phyloP scores from a whole-genome alignment of 1,140 invertebrate species.

The Calycopis cecrops region DNA sequence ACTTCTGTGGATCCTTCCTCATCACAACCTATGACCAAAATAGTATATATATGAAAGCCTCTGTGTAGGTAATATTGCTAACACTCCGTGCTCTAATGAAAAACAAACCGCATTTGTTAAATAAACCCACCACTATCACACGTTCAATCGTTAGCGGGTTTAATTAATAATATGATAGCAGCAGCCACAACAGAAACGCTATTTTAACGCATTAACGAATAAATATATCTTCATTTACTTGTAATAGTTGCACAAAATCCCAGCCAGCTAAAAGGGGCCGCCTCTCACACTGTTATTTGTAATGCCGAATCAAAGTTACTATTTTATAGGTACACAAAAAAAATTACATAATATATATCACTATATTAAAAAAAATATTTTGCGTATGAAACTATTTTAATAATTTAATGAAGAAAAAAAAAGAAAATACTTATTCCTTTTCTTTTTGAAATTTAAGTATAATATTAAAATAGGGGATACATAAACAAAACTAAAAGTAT shows the following conservation, averaged over 20 bases:
- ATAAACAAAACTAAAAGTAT: too few species aligned
- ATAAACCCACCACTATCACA: background rate
- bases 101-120: background rate
- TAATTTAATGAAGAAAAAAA: background rate
- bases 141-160: constrained; percentile 11
- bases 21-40: too few species aligned
- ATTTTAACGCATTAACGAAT: constrained; percentile 36
- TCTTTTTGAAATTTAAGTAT: too few species aligned
- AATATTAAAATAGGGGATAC: too few species aligned
- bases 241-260: constrained; percentile 24
- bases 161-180: constrained; percentile 28
- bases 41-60: too few species aligned
- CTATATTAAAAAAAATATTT: too few species aligned
- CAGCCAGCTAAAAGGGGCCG: constrained; percentile 20
- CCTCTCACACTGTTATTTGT: constrained; percentile 31
- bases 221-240: constrained; percentile 56
- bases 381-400: too few species aligned
- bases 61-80: too few species aligned
- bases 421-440: too few species aligned
- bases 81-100: background rate
- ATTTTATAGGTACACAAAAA: too few species aligned
- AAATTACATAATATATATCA: too few species aligned
- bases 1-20: too few species aligned
- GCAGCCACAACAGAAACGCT: constrained; percentile 19
- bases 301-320: background rate